Evolutionary conservation across 2,113 vertebrate species (phyloP).

Genomic region (Ophiodon elongatus): DNA sequence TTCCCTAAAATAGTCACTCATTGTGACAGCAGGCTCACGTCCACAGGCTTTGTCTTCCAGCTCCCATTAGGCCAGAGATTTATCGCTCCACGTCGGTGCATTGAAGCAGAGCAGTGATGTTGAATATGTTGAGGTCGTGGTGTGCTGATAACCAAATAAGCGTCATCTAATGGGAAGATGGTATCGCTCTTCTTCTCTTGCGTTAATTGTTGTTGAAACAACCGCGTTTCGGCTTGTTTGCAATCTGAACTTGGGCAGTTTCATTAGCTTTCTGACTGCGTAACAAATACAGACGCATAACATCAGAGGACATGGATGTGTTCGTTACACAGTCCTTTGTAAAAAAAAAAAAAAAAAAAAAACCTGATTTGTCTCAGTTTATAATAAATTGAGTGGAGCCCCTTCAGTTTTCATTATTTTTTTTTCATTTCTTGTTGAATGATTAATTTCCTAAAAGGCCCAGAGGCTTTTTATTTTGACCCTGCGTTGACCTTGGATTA

Average conservation of each 20-base stretch:
- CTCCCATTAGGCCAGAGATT: constrained; percentile 29
- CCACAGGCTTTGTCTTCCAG: constrained; percentile 12
- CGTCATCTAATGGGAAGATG: background rate
- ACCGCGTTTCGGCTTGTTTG: constrained; percentile 13
- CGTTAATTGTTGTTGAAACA: constrained; percentile 2
- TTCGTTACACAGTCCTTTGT: constrained; percentile 37
- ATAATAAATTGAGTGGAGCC: constrained; percentile 28
- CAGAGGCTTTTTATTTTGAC: constrained; percentile 20
- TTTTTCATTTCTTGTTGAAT: constrained; percentile 40
- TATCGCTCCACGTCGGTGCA: constrained; percentile 27
- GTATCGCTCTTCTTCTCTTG: background rate
- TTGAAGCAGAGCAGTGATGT: constrained; percentile 47
- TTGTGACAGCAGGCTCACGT: constrained; percentile 8
- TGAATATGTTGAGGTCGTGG: constrained; percentile 1
- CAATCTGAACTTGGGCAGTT: constrained; percentile 7
- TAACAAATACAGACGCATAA: constrained; percentile 25
- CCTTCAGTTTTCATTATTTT: constrained; percentile 49
- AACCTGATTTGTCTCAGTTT: constrained; percentile 2
- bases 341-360: no score
- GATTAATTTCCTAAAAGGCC: constrained; percentile 31
- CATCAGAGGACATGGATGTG: constrained; percentile 28
- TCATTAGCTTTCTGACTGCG: constrained; percentile 32
- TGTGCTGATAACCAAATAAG: constrained; percentile 24
- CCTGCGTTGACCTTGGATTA: background rate
- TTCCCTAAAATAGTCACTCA: constrained; percentile 37